Evolutionary conservation across 2,113 vertebrate genomes (phyloP).

Genomic region (Ariopsis seemanni): DNA sequence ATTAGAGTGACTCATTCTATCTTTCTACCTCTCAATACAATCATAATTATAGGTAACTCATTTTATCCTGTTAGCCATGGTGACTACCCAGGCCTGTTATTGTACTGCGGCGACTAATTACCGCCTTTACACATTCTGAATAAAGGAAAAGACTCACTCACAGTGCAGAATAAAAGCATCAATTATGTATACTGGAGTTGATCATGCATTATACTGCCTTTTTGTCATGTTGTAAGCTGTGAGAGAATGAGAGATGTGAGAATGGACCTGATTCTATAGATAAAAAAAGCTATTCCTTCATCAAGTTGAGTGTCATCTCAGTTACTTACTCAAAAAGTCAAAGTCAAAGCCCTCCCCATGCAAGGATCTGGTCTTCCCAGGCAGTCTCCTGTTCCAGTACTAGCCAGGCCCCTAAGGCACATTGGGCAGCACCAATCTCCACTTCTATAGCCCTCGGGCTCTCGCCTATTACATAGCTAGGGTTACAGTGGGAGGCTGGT

Average conservation of each 20-base stretch:
- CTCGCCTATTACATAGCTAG: too few relatives aligned
- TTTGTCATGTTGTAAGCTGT: neutral
- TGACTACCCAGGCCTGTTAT: neutral
- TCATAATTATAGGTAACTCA: conserved; percentile 11
- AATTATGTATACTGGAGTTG: conserved; percentile 3
- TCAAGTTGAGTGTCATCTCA: neutral
- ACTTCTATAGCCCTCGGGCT: too few relatives aligned
- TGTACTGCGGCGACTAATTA: conserved; percentile 25
- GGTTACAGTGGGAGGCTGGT: too few relatives aligned
- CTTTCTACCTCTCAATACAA: neutral
- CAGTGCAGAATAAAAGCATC: conserved; percentile 23
- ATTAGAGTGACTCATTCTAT: neutral
- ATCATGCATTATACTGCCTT: neutral
- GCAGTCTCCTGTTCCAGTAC: too few relatives aligned
- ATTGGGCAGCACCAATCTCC: too few relatives aligned
- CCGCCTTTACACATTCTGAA: conserved; percentile 26
- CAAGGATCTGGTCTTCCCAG: too few relatives aligned
- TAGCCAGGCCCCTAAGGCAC: too few relatives aligned
- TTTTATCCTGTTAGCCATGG: neutral
- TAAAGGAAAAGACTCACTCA: conserved; percentile 2
- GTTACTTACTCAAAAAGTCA: too few relatives aligned
- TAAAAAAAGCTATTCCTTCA: neutral
- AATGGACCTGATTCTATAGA: neutral
- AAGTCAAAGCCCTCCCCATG: too few relatives aligned
- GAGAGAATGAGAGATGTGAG: neutral